A percentile compares a stretch with the other conserved stretches of the same genome.
These are phyloP conservation scores for Cottus gobio DNA, from an alignment of 2,113 vertebrate genomes.

Conservation along the genomic window DNA sequence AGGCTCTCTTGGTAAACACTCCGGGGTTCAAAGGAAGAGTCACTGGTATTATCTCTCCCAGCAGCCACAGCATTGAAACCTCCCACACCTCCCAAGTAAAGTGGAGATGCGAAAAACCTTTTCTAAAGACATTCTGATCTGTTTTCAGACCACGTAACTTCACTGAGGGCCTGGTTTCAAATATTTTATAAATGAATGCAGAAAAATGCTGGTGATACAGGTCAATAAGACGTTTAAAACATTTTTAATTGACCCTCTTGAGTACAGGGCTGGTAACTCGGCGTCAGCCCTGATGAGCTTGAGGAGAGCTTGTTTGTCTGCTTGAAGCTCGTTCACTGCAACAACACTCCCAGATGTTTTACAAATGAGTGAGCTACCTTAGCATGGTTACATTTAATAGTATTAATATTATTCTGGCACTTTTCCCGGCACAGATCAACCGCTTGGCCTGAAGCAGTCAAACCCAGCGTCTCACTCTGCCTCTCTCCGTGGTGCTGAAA, in stretches of 20 bases:
- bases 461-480: background rate
- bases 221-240: too few species aligned
- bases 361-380: background rate
- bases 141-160: background rate
- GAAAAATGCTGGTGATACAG: background rate
- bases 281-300: background rate
- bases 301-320: background rate
- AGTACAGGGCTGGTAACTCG: background rate
- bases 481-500: constrained; percentile 9
- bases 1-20: background rate
- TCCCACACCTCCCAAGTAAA: background rate
- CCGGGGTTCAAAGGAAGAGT: background rate
- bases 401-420: background rate
- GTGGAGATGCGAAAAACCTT: background rate
- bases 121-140: too few species aligned
- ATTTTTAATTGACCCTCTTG: background rate
- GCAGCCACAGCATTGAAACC: background rate
- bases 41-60: background rate
- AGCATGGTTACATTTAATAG: background rate
- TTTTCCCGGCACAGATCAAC: background rate
- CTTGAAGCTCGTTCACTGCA: background rate
- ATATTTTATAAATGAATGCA: background rate
- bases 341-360: background rate
- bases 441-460: background rate
- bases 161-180: background rate